Evolutionary conservation across 2,797 vertebrate species (phyloP), one percentile per base, ranked within the genome.

Genomic region (Phaenicophaeus curvirostris): DNA sequence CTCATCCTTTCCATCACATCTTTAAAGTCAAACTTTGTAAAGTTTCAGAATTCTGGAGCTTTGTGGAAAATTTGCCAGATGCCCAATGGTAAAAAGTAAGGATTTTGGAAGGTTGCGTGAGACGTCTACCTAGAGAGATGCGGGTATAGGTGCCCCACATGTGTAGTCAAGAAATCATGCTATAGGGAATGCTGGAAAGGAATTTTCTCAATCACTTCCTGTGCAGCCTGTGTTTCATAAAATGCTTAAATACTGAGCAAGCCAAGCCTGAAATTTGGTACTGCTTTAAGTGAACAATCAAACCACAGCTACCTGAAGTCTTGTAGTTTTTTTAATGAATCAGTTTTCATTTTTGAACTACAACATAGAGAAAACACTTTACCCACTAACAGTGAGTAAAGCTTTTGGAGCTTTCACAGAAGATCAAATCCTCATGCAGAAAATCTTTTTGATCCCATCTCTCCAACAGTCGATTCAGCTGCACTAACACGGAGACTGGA

Each of bases 151-250:
- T 71, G 62, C 48, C 18, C 31, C 21, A 58, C 17, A 50, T 24
- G 16, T 31, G 15, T 72, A 57, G 48, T 66, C 35, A 76, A 81
- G 39, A 90, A 90, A 87, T 75, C 23, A 41, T 35, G 35, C 54
- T 75, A 31, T 6, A 72, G 35, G 39, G 51, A 90, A 73, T 11
- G 6, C 33, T 80, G 50, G 31, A 85, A 85, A 85, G 53, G 18
- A 44, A 87, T 92, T 94, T 95, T 94, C 65, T 83, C 27, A 51
- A 46, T 87, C 35, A 55, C 27, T 73, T 89, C 28, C 33, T 44
- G 3, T 86, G 79, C 58, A 80, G 61, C 11, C 41, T 51, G 37
- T 58, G n/a, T 68, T 90, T 80, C 31, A 61, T 15, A 67, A 91
- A 85, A 72, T 68, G 50, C 30, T 54, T 69, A 58, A 71, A 54